Percentiles rank a stretch among this genome's conserved stretches.
Conservation (phyloP, 2,888 invertebrate genomes). For the Augiades crinisus region DNA sequence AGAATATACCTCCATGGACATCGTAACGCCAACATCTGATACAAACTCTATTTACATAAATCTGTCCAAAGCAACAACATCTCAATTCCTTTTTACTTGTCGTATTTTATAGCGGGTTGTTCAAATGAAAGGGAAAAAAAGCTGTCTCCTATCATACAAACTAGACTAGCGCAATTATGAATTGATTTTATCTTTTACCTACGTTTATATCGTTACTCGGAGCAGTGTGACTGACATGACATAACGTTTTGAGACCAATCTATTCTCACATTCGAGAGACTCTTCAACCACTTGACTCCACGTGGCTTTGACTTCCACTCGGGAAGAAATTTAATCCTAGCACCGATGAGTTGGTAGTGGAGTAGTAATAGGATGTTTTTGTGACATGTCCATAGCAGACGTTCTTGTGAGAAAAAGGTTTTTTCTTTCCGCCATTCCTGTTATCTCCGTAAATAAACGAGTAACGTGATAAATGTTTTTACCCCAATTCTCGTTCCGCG, state of each 20-base stretch:
- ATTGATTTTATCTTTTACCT: neutral
- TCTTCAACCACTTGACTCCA: neutral
- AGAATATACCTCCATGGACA: too few species aligned
- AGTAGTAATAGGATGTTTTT: conserved; percentile 17
- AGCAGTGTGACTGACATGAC: conserved; percentile 38
- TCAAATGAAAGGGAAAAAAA: too few species aligned
- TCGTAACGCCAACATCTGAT: too few species aligned
- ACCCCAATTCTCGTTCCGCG: conserved; percentile 10
- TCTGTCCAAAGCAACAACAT: too few species aligned
- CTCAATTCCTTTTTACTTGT: too few species aligned
- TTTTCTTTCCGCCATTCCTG: conserved; percentile 7
- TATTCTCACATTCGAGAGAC: conserved; percentile 9
- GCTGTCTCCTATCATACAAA: too few species aligned
- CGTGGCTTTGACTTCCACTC: conserved; percentile 3
- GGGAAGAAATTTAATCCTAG: conserved; percentile 14
- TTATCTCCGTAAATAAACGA: conserved; percentile 13
- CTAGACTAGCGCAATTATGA: too few species aligned
- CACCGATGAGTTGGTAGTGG: conserved; percentile 6
- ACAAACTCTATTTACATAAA: too few species aligned
- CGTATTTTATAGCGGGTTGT: too few species aligned
- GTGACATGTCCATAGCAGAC: conserved; percentile 12
- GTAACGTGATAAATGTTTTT: conserved; percentile 22
- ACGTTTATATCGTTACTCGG: neutral
- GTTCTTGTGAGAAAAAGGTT: conserved; percentile 12
- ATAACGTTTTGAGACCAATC: conserved; percentile 34